Evolutionary conservation across 2,113 vertebrate genomes (phyloP), one percentile per base, ranked within the genome.

Genomic region (Rattus norvegicus): DNA sequence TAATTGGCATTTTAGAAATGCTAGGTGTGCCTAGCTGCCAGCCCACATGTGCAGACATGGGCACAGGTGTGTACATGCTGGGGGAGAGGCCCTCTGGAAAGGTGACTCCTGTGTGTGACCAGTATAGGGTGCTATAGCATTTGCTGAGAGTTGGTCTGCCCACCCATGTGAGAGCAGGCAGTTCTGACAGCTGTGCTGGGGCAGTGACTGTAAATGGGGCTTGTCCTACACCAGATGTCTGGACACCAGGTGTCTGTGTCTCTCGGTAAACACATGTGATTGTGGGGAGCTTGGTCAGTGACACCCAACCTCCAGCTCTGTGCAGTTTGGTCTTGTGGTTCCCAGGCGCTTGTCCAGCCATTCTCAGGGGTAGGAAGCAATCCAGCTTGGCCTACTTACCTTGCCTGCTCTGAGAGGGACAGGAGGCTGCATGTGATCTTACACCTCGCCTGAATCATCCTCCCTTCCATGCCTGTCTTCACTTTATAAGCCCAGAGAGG

Each of bases 51-150:
- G 36, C 65, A 22, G 3, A 5, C 10, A 16, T 4, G 24, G 5
- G 0, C 28, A 14, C 1, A 0, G 24, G 22, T 20, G 26, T 20
- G 10, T 56, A 63, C 36, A 10, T 43, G 75, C 0, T 1, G 13
- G 12, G 75, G 8, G 28, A 13, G 28, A 26, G 47, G 9, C 30
- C 39, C 19, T 79, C 47, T 73, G 26, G 4, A 75, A 49, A 26
- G 28, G 36, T 0, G 1, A 63, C 7, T 0, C 19, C 10, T 39
- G n/a, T 3, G 22, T 59, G 85, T 7, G 47, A 22, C 56, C 52
- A 7, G 33, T 3, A 2, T 14, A 49, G 17, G 88, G 1, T 11
- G 17, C 22, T 33, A 1, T 4, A 3, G 83, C 5, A 49, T 54
- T 54, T 88, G 22, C 1, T 26, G 2, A 43, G 2, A 63, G 63